Evolutionary conservation across 2,113 vertebrate genomes (phyloP), one percentile per base, ranked within the genome.

Genomic region (Cryptotis parvus): DNA sequence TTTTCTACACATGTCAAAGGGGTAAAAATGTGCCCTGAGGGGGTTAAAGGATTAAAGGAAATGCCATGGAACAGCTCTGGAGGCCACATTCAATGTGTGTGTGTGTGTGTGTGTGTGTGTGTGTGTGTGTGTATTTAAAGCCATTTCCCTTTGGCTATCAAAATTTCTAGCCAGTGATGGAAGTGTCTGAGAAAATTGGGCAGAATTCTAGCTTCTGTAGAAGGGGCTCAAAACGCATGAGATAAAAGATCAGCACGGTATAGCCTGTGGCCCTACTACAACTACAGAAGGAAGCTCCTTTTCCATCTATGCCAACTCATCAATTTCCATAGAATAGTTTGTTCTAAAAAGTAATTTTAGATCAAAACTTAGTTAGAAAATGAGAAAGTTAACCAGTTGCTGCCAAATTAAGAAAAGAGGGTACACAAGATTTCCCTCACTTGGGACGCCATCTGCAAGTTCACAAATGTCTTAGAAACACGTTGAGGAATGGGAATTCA

Each of bases 11-110:
- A 16, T 27, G 20, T 39, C 66, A 87, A 86, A 66, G 20, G 55
- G 75, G 8, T 29, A 92, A 69, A 90, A 80, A 27, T n/a, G 37
- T 77, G 66, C 24, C 75, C n/a, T 29, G 10, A 89, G 45, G 61
- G 45, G 39, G 84, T 43, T 91, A 16, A n/a, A 45, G 24, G 27
- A 81, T 77, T 76, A 88, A 92, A 65, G 37, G 33, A 95, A 84
- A 78, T 84, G 49, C 16, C 49, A 72, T 79, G 58, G 91, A 93
- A 77, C 33, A 69, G 24, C 10, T 83, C 7, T 24, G 82, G 14
- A 89, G 26, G 45, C 68, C 15, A 22, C 63, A 55, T 69, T 81
- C 49, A 61, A 29, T 29, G 41, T 31, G 11, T 82, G 37, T 58
- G 18, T 58, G 45, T 49, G 45, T 49, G 45, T 49, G 45, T 49